Conservation (phyloP, 2,888 invertebrate genomes). For the Caenorhabditis sp. region DNA sequence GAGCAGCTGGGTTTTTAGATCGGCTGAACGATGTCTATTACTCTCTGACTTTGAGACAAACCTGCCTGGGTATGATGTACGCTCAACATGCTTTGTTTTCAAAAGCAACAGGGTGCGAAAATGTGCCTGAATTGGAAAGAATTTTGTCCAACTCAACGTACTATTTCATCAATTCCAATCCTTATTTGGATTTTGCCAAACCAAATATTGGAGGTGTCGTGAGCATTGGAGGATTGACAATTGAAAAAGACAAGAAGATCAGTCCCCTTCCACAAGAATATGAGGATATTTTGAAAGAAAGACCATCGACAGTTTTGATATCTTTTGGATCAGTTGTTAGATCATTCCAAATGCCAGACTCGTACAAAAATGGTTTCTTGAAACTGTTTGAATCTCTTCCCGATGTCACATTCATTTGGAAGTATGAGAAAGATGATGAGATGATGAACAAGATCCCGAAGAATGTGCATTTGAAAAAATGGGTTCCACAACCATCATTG, state of each 20-base stretch:
- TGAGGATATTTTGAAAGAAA: slow-evolving; percentile 17
- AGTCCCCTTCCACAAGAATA: slow-evolving; percentile 8
- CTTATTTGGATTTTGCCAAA: slow-evolving; percentile 9
- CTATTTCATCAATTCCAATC: slow-evolving; percentile 17
- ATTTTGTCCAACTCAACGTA: slow-evolving; percentile 13
- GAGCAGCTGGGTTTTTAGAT: slow-evolving; percentile 9
- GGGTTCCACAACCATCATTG: slow-evolving; percentile 34
- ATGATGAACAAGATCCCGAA: slow-evolving; percentile 11
- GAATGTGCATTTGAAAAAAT: slow-evolving; percentile 21
- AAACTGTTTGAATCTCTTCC: slow-evolving; percentile 9
- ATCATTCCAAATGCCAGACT: slow-evolving; percentile 27
- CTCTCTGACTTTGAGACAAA: background rate
- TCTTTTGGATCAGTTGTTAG: slow-evolving; percentile 33
- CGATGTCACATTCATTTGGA: slow-evolving; percentile 40
- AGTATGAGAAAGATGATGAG: slow-evolving; percentile 29
- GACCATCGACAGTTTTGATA: slow-evolving; percentile 25
- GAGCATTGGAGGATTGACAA: slow-evolving; percentile 22
- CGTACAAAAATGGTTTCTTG: slow-evolving; percentile 6
- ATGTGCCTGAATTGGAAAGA: slow-evolving; percentile 6
- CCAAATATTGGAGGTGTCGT: slow-evolving; percentile 3
- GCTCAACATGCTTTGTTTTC: background rate
- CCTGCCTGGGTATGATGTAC: background rate
- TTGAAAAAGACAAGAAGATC: background rate
- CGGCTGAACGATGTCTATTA: slow-evolving; percentile 14
- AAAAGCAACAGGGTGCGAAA: background rate